Evolutionary conservation across 2,888 invertebrate species (phyloP).

Genomic region (Strigamia crassipes): DNA sequence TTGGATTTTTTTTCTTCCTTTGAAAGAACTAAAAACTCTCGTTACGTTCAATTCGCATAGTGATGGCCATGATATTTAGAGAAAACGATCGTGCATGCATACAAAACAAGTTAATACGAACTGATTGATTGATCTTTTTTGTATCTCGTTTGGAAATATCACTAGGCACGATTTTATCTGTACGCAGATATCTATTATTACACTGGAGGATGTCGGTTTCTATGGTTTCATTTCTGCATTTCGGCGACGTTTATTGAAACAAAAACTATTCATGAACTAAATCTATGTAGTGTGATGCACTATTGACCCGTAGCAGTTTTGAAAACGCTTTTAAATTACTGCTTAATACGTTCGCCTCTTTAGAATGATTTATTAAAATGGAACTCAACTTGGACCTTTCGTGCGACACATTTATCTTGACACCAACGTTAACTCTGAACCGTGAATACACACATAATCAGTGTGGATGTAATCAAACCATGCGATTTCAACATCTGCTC

Average conservation of each 20-base stretch:
- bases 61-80: too few species aligned
- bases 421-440: background rate
- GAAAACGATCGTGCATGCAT: too few species aligned
- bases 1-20: too few species aligned
- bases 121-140: too few species aligned
- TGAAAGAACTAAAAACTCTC: too few species aligned
- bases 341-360: background rate
- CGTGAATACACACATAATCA: slow-evolving; percentile 5
- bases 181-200: too few species aligned
- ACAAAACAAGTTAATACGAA: too few species aligned
- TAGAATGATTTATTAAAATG: slow-evolving; percentile 23
- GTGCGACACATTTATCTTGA: slow-evolving; percentile 1
- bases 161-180: too few species aligned
- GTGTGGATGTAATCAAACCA: slow-evolving; percentile 26
- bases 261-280: background rate
- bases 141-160: too few species aligned
- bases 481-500: slow-evolving; percentile 18
- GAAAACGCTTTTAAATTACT: background rate
- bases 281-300: background rate
- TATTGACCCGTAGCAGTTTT: background rate
- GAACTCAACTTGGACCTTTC: slow-evolving; percentile 12
- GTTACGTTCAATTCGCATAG: too few species aligned
- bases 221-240: background rate
- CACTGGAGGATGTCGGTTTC: too few species aligned
- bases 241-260: background rate